Conservation (phyloP, 1,140 invertebrate genomes). For the Drosophila setifemur region DNA sequence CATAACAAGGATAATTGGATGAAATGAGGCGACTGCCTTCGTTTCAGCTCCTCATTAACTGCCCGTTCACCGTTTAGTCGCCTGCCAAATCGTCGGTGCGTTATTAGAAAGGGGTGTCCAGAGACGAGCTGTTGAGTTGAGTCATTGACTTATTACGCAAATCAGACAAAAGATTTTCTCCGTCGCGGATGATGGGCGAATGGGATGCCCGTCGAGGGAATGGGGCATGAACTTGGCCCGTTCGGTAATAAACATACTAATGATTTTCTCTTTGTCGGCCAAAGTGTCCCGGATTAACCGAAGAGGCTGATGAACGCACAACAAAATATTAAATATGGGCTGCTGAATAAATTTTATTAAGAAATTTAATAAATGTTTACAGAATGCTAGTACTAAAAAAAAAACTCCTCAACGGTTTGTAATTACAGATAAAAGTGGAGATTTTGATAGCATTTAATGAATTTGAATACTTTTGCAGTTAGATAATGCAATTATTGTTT, state of each 20-base stretch:
- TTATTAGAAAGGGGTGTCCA: constrained; percentile 58
- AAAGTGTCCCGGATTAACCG: constrained; percentile 34
- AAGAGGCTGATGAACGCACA: constrained; percentile 10
- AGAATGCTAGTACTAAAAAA: background rate
- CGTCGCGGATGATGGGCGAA: background rate
- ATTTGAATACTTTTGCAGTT: too few species aligned
- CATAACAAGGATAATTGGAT: constrained; percentile 57
- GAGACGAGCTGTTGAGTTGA: constrained; percentile 23
- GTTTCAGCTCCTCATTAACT: constrained; percentile 35
- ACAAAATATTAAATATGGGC: background rate
- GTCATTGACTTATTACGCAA: constrained; percentile 74
- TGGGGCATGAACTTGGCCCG: constrained; percentile 38
- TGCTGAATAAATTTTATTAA: too few species aligned
- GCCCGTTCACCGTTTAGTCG: constrained; percentile 54
- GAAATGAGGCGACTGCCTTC: constrained; percentile 54
- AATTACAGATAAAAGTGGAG: background rate
- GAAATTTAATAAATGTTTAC: too few species aligned
- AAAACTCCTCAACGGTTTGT: background rate
- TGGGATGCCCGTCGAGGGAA: background rate
- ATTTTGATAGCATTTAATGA: background rate
- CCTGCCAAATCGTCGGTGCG: constrained; percentile 63
- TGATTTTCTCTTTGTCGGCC: constrained; percentile 49
- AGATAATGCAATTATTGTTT: too few species aligned
- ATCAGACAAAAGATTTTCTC: constrained; percentile 60
- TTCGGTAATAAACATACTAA: constrained; percentile 62